These are phyloP conservation scores for Chesias legatella DNA, from an alignment of 2,888 invertebrate genomes.

Conservation along the genomic window DNA sequence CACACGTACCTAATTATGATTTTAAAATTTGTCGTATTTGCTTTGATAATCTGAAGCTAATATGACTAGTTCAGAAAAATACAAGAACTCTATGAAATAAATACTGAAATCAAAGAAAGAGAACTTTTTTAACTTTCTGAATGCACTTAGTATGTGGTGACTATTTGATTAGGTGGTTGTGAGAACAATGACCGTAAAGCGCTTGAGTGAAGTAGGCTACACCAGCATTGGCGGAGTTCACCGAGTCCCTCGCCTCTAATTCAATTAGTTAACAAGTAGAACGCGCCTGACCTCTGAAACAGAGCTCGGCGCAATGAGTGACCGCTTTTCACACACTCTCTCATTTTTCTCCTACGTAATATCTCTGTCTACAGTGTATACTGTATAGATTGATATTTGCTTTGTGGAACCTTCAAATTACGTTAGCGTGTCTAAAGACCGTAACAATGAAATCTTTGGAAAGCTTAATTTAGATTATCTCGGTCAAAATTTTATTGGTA, in stretches of 20 bases:
- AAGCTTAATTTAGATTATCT: slow-evolving; percentile 19
- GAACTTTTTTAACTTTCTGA: no score
- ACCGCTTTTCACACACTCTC: slow-evolving; percentile 40
- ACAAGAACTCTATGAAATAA: no score
- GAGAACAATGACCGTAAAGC: slow-evolving; percentile 51
- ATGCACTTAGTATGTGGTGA: no score
- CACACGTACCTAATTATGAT: no score
- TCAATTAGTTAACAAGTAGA: slow-evolving; percentile 72
- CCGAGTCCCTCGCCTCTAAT: slow-evolving; percentile 71
- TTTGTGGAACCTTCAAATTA: slow-evolving; percentile 32
- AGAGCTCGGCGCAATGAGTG: slow-evolving; percentile 32
- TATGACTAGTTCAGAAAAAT: no score
- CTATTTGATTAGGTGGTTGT: slow-evolving; percentile 13
- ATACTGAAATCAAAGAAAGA: no score
- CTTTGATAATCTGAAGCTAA: no score
- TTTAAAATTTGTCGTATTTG: no score
- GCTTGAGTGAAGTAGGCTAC: slow-evolving; percentile 41
- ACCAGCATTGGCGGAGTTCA: slow-evolving; percentile 37
- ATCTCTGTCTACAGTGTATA: slow-evolving; percentile 4
- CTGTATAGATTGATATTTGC: slow-evolving; percentile 31
- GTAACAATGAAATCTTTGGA: slow-evolving; percentile 27
- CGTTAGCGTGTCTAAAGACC: slow-evolving; percentile 18
- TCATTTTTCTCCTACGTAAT: slow-evolving; percentile 37
- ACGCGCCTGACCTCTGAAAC: slow-evolving; percentile 47
- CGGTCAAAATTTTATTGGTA: slow-evolving; percentile 3